A percentile compares a stretch with the other conserved stretches of the same genome.
These are phyloP conservation scores for Scaptomyza pallida DNA, from an alignment of 1,140 invertebrate genomes.

Conservation along the genomic window DNA sequence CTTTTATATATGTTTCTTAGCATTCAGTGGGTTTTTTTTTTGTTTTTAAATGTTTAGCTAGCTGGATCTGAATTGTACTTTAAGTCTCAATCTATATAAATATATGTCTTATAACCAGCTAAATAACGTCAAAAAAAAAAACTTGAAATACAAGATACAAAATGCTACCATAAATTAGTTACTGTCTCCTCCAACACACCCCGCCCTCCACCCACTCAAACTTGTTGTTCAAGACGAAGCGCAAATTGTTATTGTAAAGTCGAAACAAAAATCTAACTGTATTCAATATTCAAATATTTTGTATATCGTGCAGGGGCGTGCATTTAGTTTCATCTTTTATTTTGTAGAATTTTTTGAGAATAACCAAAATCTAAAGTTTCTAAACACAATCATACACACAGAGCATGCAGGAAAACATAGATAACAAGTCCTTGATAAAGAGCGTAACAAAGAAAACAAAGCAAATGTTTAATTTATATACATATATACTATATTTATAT, in stretches of 20 bases:
- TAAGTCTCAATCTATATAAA: constrained; percentile 60
- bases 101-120: constrained; percentile 51
- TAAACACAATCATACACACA: constrained; percentile 16
- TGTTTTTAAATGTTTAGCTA: constrained; percentile 19
- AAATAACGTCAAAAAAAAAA: constrained; percentile 26
- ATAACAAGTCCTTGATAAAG: constrained; percentile 35
- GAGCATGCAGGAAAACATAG: constrained; percentile 19
- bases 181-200: background rate
- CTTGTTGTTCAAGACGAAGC: constrained; percentile 67
- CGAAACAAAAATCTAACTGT: constrained; percentile 28
- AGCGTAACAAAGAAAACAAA: constrained; percentile 45
- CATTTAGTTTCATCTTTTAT: constrained; percentile 64
- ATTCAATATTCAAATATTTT: constrained; percentile 20
- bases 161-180: constrained; percentile 47
- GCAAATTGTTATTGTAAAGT: constrained; percentile 75
- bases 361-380: constrained; percentile 55
- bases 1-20: constrained; percentile 23
- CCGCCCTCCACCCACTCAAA: background rate
- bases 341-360: constrained; percentile 42
- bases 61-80: constrained; percentile 57
- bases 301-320: constrained; percentile 46
- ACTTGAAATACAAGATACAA: constrained; percentile 40
- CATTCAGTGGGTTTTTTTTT: background rate
- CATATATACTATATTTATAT: constrained; percentile 75
- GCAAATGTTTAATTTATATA: constrained; percentile 60